A percentile compares a stretch with the other conserved stretches of the same genome.
These are phyloP conservation scores for Lepidotrigona ventralis DNA, from an alignment of 1,140 invertebrate genomes.

Conservation along the genomic window DNA sequence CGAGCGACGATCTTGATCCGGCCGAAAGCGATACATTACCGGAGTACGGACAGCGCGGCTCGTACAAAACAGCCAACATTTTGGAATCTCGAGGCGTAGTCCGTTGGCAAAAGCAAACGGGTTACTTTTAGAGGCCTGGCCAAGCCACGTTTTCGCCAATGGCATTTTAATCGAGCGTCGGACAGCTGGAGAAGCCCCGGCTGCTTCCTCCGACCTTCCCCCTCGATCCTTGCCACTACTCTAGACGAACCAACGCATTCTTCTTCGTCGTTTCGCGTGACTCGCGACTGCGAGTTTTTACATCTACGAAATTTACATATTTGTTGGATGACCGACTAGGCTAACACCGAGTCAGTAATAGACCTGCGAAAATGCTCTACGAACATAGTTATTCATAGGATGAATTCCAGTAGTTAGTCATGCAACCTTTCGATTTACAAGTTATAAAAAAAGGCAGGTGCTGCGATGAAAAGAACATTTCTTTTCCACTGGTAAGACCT, in stretches of 20 bases:
- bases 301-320: slow-evolving; percentile 62
- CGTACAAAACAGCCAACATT: background rate
- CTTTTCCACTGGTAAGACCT: too few species aligned
- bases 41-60: background rate
- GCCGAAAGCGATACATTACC: background rate
- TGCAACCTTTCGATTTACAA: too few species aligned
- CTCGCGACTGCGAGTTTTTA: slow-evolving; percentile 40
- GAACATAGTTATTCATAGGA: too few species aligned
- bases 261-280: slow-evolving; percentile 26
- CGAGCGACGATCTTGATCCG: background rate
- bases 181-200: slow-evolving; percentile 26
- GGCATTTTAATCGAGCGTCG: slow-evolving; percentile 56
- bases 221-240: background rate
- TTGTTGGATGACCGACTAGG: too few species aligned
- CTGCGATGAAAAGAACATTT: too few species aligned
- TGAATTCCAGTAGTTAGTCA: too few species aligned
- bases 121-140: slow-evolving; percentile 1
- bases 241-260: background rate
- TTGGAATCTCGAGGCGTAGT: background rate
- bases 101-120: slow-evolving; percentile 24
- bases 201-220: slow-evolving; percentile 5
- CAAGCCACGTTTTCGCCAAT: slow-evolving; percentile 53
- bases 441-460: too few species aligned
- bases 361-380: too few species aligned
- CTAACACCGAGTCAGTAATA: too few species aligned